phyloP scores from a whole-genome alignment of 2,113 vertebrate genomes.

The Esox niger region DNA sequence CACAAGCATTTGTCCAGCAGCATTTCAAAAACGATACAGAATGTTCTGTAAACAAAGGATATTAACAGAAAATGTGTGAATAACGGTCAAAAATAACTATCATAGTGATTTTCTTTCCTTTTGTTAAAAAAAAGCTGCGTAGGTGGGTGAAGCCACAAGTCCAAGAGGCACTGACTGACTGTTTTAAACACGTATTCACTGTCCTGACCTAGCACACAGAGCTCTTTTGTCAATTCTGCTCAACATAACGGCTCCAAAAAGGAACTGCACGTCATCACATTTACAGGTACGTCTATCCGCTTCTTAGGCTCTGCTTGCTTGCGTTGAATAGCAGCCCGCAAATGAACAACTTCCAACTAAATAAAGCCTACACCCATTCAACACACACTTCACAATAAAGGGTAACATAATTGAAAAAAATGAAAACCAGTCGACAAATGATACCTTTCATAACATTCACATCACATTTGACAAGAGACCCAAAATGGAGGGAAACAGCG shows the following conservation, averaged over 20 bases:
- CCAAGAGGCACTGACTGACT: no score
- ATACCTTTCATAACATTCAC: no score
- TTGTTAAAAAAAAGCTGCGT: no score
- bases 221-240: conserved; percentile 41
- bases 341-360: conserved; percentile 58
- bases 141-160: no score
- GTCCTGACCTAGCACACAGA: conserved; percentile 20
- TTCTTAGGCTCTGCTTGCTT: conserved; percentile 42
- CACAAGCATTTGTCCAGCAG: neutral
- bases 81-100: no score
- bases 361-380: conserved; percentile 51
- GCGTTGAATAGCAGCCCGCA: conserved; percentile 64
- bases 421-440: no score
- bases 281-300: conserved; percentile 67
- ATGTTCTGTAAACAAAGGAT: neutral
- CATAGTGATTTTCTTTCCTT: no score
- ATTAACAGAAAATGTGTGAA: no score
- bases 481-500: no score
- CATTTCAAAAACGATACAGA: neutral
- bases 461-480: no score
- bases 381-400: neutral
- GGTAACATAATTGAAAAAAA: neutral
- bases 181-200: conserved; percentile 2
- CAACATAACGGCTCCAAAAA: conserved; percentile 48
- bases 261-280: conserved; percentile 72